Percentiles rank a stretch among this genome's conserved stretches.
Conservation (phyloP, 1,140 invertebrate genomes). For the Probaryconus sp. region DNA sequence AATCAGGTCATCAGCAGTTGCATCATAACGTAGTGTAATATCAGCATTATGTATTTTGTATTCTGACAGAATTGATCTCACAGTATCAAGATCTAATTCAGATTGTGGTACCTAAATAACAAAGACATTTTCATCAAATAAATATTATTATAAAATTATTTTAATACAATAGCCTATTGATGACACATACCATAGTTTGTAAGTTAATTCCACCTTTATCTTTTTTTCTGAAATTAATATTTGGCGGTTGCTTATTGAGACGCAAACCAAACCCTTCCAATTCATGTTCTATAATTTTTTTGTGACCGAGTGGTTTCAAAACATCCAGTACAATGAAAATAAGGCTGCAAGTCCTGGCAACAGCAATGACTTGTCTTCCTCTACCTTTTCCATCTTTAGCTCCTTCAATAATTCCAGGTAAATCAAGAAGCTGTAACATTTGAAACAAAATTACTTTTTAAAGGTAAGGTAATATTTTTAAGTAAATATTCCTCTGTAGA, state of each 20-base stretch:
- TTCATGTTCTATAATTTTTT: conserved; percentile 97
- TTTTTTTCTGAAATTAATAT: conserved; percentile 97
- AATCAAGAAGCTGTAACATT: conserved; percentile 89
- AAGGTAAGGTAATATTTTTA: too few species aligned
- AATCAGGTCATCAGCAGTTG: conserved; percentile 98
- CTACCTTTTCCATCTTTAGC: conserved; percentile 99
- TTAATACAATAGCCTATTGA: too few species aligned
- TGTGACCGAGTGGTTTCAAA: conserved; percentile 97
- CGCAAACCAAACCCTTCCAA: conserved; percentile 99
- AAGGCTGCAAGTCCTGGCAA: conserved; percentile 97
- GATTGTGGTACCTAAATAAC: conserved; percentile 88
- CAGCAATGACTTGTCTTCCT: conserved; percentile 99
- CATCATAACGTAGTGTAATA: conserved; percentile 95
- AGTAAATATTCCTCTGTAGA: too few species aligned
- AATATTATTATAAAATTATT: conserved; percentile 8
- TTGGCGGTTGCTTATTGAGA: conserved; percentile 97
- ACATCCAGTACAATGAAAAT: conserved; percentile 99
- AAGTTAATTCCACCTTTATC: conserved; percentile 97
- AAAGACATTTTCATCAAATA: background rate
- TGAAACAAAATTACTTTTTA: background rate
- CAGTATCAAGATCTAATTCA: conserved; percentile 96
- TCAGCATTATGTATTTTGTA: conserved; percentile 99
- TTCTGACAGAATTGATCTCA: conserved; percentile 97
- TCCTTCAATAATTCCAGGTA: conserved; percentile 99
- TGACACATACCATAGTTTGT: conserved; percentile 86